phyloP scores from a whole-genome alignment of 2,888 invertebrate species.

The Molorchus minor region DNA sequence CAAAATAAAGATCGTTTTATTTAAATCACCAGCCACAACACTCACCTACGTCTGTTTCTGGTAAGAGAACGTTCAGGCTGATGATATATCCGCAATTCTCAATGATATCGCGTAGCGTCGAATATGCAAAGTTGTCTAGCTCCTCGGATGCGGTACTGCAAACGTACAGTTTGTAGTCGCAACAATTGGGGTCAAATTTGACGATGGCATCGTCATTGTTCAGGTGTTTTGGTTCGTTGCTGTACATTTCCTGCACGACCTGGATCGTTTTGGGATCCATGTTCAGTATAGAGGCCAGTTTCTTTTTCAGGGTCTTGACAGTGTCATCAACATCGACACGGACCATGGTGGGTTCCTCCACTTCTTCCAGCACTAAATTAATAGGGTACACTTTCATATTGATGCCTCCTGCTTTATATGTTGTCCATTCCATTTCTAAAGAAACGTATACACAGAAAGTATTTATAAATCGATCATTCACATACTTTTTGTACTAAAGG shows the following conservation, averaged over 20 bases:
- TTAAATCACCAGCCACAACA: constrained; percentile 26
- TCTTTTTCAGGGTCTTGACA: constrained; percentile 67
- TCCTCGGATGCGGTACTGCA: constrained; percentile 63
- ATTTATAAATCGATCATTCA: too few relatives aligned
- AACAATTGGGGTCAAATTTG: constrained; percentile 57
- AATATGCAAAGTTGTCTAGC: constrained; percentile 62
- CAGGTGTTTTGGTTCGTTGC: constrained; percentile 56
- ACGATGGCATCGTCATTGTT: constrained; percentile 61
- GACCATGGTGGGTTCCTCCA: constrained; percentile 70
- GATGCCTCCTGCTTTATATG: constrained; percentile 70
- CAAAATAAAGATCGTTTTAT: not conserved
- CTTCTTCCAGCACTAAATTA: constrained; percentile 69
- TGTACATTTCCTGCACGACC: constrained; percentile 54
- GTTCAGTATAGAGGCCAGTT: constrained; percentile 65
- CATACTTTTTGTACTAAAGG: too few relatives aligned
- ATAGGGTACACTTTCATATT: constrained; percentile 71
- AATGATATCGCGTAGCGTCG: constrained; percentile 65
- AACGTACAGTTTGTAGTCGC: constrained; percentile 65
- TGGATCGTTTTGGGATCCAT: constrained; percentile 61
- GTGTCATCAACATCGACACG: constrained; percentile 69
- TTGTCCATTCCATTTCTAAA: constrained; percentile 65
- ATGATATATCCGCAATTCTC: constrained; percentile 71
- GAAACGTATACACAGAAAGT: constrained; percentile 19
- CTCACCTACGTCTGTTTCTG: constrained; percentile 69
- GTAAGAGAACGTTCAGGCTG: constrained; percentile 70